Conservation (phyloP, 2,113 vertebrate genomes). For the Chaenocephalus aceratus region DNA sequence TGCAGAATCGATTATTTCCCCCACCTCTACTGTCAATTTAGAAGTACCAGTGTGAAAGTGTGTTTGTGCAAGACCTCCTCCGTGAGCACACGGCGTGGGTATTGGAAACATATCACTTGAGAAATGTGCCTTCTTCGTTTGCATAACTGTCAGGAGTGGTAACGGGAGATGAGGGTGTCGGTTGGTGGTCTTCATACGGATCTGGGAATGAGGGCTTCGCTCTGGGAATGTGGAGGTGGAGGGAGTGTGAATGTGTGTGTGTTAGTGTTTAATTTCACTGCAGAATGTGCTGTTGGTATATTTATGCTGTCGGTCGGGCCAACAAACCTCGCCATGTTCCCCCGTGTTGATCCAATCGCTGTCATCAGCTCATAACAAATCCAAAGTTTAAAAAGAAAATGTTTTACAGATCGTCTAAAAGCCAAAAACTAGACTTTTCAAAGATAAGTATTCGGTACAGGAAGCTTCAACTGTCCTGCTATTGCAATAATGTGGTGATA, state of each 20-base stretch:
- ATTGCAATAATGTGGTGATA: too few relatives aligned
- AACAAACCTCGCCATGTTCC: slow-evolving; percentile 24
- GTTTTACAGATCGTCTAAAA: background rate
- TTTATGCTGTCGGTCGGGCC: slow-evolving; percentile 60
- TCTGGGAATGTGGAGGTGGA: slow-evolving; percentile 49
- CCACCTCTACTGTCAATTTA: background rate
- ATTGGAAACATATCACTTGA: slow-evolving; percentile 53
- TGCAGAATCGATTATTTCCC: too few relatives aligned
- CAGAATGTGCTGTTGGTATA: slow-evolving; percentile 68
- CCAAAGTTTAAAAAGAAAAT: background rate
- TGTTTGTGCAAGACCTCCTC: slow-evolving; percentile 64
- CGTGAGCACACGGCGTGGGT: slow-evolving; percentile 59
- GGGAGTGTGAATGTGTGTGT: slow-evolving; percentile 45
- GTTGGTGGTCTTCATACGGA: slow-evolving; percentile 62
- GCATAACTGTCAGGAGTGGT: slow-evolving; percentile 51
- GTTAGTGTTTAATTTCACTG: slow-evolving; percentile 52
- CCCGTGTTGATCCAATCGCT: slow-evolving; percentile 40
- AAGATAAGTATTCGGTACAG: too few relatives aligned
- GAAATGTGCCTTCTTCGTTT: slow-evolving; percentile 42
- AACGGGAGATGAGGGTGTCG: slow-evolving; percentile 49
- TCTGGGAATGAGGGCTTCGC: slow-evolving; percentile 32
- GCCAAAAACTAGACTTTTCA: slow-evolving; percentile 6
- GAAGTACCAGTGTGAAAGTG: slow-evolving; percentile 6
- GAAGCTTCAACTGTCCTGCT: too few relatives aligned
- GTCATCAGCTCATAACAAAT: slow-evolving; percentile 21